Base-by-base conservation (phyloP, 2,888 invertebrate species). In the Gnatocerus cornutus region DNA sequence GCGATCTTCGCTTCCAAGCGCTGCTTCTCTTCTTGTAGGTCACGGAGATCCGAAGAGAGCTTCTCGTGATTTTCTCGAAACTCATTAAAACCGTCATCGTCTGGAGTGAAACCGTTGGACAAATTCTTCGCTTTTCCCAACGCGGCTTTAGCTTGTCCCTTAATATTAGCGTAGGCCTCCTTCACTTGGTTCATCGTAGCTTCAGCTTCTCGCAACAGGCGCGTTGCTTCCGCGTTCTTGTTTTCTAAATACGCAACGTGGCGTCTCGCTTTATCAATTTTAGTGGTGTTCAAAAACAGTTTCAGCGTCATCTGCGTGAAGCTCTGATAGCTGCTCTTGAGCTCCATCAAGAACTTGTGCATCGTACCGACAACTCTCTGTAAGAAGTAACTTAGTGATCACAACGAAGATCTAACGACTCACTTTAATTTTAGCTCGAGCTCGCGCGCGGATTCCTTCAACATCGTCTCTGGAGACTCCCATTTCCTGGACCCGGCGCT, bases 1-100 rank as follows among this genome's bases (percentile, higher is more conserved):
- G 90, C 90, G 10, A 92, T 88, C 78, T 90, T 88, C 0, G 91
- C 89, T 76, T 89, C 87, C 9, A 90, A 80, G 41, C 90, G 89
- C 30, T 87, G 86, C 65, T 89, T 86, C 50, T 88, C 86, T 0
- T 87, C 87, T 27, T 88, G 87, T 5, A 94, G 79, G 0, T 86
- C 85, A 0, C 84, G 85, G 0, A 90, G 61, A 10, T 88, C 85
- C 0, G 85, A 77, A 0, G 91, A 88, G 10, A 93, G 78, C 9
- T 82, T 81, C 0, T 86, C 84, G 73, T 91, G 92, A 7, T 87
- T 83, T 0, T 80, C 80, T 1, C 81, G 82, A 76, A 87, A 87
- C 0, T 89, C 88, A 1, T 79, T 72, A 74, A 92, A 92, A 21
- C 85, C 87, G 0, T 79, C 74, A 66, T 91, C 88, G 0, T 85